A percentile compares a stretch with the other conserved stretches of the same genome.
Conservation (phyloP, 1,140 invertebrate species). For the Trachymyrmex cornetzi region DNA sequence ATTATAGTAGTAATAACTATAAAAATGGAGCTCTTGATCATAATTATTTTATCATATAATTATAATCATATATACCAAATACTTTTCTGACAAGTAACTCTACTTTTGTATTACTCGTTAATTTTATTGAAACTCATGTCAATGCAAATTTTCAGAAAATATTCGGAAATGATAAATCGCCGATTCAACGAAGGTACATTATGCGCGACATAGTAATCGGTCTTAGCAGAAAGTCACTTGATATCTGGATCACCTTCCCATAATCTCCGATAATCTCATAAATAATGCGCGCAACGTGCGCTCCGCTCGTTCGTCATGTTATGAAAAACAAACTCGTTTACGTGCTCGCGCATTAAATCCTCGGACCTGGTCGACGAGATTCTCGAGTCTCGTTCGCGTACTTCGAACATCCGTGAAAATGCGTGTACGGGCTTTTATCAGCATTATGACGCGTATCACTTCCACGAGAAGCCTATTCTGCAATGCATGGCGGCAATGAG, state of each 20-base stretch:
- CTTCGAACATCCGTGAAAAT: conserved; percentile 19
- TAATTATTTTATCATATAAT: too few relatives aligned
- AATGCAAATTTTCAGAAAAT: neutral
- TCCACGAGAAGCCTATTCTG: neutral
- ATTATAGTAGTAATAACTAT: too few relatives aligned
- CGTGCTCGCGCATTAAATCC: conserved; percentile 23
- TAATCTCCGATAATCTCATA: conserved; percentile 84
- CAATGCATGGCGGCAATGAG: conserved; percentile 16
- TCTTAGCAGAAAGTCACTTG: conserved; percentile 72
- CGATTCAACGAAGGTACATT: neutral
- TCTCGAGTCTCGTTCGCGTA: conserved; percentile 18
- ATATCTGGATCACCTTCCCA: conserved; percentile 78
- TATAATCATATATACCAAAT: too few relatives aligned
- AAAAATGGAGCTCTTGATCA: too few relatives aligned
- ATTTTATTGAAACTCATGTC: too few relatives aligned
- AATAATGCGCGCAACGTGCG: conserved; percentile 79
- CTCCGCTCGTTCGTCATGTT: conserved; percentile 36
- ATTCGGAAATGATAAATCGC: neutral
- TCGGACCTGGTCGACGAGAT: neutral
- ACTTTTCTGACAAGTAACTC: too few relatives aligned
- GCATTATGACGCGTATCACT: conserved; percentile 18
- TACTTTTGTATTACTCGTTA: too few relatives aligned
- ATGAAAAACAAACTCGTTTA: conserved; percentile 67
- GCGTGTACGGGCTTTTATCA: conserved; percentile 27
- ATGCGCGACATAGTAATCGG: conserved; percentile 59